Evolutionary conservation across 2,888 invertebrate genomes (phyloP).

Genomic region (Agrilus cyanescens): DNA sequence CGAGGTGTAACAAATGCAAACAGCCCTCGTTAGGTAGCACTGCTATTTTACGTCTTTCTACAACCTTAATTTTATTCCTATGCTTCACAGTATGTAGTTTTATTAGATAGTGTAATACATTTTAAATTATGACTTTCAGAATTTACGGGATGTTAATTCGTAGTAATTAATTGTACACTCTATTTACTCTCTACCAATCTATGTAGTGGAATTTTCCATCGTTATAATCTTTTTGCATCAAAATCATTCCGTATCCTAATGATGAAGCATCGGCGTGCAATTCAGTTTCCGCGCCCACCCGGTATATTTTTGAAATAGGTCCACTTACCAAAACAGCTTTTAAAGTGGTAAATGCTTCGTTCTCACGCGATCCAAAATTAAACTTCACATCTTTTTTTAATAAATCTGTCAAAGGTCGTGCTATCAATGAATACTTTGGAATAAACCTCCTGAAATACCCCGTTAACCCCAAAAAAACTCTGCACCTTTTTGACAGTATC

Average conservation of each 20-base stretch:
- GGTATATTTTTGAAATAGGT: conserved; percentile 9
- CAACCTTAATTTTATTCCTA: no score
- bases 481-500: no score
- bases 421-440: conserved; percentile 18
- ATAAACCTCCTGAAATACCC: conserved; percentile 26
- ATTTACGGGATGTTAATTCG: no score
- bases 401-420: conserved; percentile 22
- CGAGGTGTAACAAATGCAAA: no score
- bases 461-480: conserved; percentile 12
- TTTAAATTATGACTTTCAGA: no score
- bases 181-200: no score
- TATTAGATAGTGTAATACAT: no score
- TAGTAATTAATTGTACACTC: no score
- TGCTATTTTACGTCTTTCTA: no score
- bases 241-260: conserved; percentile 18
- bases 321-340: conserved; percentile 10
- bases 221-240: conserved; percentile 14
- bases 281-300: conserved; percentile 12
- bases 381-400: conserved; percentile 11
- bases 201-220: background rate
- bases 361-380: conserved; percentile 8
- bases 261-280: conserved; percentile 20
- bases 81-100: no score
- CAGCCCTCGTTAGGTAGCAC: no score
- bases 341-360: conserved; percentile 11